Conservation (phyloP, 2,113 vertebrate species). For the Microtus pennsylvanicus region DNA sequence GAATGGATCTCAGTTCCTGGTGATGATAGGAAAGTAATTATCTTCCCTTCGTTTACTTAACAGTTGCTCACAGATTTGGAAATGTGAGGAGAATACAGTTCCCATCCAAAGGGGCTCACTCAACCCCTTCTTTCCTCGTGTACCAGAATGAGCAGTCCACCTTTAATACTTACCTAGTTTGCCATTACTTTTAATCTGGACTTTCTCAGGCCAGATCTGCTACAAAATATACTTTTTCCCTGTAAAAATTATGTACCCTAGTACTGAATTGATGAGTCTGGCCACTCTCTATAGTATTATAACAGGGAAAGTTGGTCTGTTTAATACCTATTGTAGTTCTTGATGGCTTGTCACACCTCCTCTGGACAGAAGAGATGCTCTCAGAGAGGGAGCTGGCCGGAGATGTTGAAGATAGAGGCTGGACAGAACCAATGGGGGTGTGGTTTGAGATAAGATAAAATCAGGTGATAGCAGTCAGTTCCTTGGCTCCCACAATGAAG, state of each 20-base stretch:
- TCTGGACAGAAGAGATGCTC: background rate
- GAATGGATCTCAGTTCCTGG: background rate
- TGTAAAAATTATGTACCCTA: background rate
- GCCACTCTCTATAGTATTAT: constrained; percentile 15
- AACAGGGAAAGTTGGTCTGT: background rate
- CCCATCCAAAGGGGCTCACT: background rate
- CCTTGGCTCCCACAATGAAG: background rate
- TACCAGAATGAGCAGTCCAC: background rate
- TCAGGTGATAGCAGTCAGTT: background rate
- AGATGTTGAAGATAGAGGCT: background rate
- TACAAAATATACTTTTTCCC: constrained; percentile 14
- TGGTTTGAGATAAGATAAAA: background rate
- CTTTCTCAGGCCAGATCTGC: background rate
- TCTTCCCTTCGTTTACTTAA: constrained; percentile 36
- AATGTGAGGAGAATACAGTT: background rate
- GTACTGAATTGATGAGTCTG: background rate
- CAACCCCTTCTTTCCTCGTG: background rate
- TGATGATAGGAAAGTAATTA: constrained; percentile 50
- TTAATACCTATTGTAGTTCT: background rate
- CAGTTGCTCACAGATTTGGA: constrained; percentile 41
- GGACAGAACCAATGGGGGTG: background rate
- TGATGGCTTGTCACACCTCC: constrained; percentile 33
- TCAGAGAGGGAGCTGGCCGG: background rate
- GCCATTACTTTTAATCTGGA: background rate
- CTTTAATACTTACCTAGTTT: background rate